These are phyloP conservation scores for Caiman crocodilus DNA, from an alignment of 2,797 vertebrate genomes.

Conservation along the genomic window DNA sequence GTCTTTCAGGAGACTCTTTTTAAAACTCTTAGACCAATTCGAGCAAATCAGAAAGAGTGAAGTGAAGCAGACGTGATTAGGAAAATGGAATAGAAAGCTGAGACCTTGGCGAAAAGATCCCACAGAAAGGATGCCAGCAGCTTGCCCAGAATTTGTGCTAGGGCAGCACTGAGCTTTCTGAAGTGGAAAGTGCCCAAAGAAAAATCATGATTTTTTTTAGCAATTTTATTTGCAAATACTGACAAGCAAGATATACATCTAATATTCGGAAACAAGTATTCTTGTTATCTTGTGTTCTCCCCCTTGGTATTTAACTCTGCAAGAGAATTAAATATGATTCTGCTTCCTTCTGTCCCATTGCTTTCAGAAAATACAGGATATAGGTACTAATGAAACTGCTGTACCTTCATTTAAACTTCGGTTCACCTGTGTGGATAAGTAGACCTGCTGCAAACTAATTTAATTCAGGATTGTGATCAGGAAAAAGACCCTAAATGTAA, in stretches of 20 bases:
- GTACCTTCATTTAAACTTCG: constrained; percentile 5
- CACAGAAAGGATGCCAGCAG: neutral
- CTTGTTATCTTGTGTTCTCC: neutral
- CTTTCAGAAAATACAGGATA: neutral
- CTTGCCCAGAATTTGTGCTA: neutral
- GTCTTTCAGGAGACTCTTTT: neutral
- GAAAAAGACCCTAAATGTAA: neutral
- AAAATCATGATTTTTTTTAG: neutral
- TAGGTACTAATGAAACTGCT: neutral
- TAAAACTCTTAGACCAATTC: neutral
- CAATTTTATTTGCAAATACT: neutral
- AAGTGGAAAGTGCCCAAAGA: neutral
- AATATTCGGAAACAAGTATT: neutral
- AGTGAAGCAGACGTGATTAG: neutral
- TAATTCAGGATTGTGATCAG: neutral
- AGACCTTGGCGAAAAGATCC: neutral
- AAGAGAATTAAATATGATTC: neutral
- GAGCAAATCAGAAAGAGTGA: neutral
- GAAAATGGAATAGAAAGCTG: neutral
- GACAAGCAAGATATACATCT: neutral
- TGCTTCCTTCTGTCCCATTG: neutral
- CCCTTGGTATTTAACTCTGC: neutral
- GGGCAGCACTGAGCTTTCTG: neutral
- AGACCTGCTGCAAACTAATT: neutral
- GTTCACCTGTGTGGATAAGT: neutral